phyloP scores from a whole-genome alignment of 2,797 vertebrate genomes.

The Pelobates cultripes region DNA sequence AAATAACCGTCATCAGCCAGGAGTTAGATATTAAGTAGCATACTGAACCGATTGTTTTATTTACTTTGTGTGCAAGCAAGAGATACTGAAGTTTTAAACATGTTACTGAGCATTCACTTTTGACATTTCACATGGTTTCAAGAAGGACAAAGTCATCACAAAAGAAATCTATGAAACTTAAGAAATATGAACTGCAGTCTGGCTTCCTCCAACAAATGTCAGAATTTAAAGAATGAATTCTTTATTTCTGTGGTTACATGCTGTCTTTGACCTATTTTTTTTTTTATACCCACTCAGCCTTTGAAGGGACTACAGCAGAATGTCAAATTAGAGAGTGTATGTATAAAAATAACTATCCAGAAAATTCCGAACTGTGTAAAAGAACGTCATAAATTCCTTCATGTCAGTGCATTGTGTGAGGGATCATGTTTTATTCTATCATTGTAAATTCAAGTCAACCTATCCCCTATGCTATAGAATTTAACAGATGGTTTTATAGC shows the following conservation, averaged over 20 bases:
- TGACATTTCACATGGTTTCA: neutral
- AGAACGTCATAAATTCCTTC: neutral
- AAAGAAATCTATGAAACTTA: neutral
- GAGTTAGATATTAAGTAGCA: neutral
- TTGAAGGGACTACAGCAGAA: neutral
- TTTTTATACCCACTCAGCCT: neutral
- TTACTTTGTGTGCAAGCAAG: neutral
- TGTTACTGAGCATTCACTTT: neutral
- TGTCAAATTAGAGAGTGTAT: neutral
- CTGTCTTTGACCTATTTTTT: slow-evolving; percentile 23
- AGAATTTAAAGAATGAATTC: neutral
- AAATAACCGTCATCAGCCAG: neutral
- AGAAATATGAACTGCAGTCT: neutral
- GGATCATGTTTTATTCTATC: too few species aligned
- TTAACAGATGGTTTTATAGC: too few species aligned
- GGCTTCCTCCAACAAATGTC: neutral
- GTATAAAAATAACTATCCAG: neutral
- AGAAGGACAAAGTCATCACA: neutral
- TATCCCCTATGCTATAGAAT: too few species aligned
- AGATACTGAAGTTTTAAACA: neutral
- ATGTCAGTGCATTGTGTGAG: too few species aligned
- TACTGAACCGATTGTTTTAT: neutral
- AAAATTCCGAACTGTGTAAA: neutral
- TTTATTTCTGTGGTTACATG: neutral
- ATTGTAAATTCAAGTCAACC: too few species aligned